Evolutionary conservation across 2,113 vertebrate species (phyloP).

Genomic region (Sturnus vulgaris): DNA sequence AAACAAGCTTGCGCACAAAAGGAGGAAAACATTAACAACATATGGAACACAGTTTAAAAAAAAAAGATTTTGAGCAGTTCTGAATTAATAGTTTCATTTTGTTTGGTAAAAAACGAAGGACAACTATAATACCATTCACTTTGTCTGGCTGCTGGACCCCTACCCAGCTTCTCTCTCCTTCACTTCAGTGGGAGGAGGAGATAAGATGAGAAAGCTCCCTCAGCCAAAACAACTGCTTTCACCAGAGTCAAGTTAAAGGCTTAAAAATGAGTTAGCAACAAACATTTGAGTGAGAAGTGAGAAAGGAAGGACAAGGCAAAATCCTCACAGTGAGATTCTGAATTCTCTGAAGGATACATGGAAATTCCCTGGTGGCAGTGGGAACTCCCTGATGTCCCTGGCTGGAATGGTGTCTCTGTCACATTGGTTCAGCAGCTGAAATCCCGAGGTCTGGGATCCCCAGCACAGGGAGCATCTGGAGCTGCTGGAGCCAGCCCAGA

Average conservation of each 20-base stretch:
- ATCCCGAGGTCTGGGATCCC: not conserved
- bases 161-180: not conserved
- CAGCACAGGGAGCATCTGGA: not conserved
- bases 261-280: not conserved
- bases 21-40: not conserved
- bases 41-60: not conserved
- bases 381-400: not conserved
- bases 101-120: not conserved
- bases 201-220: not conserved
- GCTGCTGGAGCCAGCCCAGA: not conserved
- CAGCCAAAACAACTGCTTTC: not conserved
- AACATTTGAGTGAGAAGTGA: fast-evolving
- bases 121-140: not conserved
- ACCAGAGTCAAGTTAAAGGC: not conserved
- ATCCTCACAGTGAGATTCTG: not conserved
- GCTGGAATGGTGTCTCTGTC: not conserved
- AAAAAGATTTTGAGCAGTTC: not conserved
- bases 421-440: not conserved
- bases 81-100: not conserved
- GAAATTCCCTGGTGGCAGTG: not conserved
- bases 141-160: not conserved
- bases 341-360: not conserved
- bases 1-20: not conserved
- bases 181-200: not conserved
- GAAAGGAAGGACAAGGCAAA: not conserved